Evolutionary conservation across 2,888 invertebrate species (phyloP).

Genomic region (Apamea monoglypha): DNA sequence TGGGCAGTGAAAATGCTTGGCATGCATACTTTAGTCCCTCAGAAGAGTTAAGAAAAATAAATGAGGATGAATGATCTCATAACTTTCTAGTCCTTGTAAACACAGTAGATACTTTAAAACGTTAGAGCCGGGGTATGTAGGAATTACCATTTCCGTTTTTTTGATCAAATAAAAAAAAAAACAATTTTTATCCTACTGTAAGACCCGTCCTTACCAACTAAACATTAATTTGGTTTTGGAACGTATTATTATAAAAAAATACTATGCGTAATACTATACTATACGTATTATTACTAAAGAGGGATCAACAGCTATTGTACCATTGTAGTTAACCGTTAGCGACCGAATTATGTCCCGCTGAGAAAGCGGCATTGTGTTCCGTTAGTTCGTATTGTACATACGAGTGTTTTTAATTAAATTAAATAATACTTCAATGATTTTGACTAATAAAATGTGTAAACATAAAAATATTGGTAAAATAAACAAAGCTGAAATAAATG

Average conservation of each 20-base stretch:
- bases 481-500: not conserved
- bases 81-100: no score
- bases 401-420: conserved; percentile 11
- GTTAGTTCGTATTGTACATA: conserved; percentile 8
- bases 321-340: conserved; percentile 19
- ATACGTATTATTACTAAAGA: conserved; percentile 6
- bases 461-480: not conserved
- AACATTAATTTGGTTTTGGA: not conserved
- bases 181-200: not conserved
- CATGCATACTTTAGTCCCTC: not conserved
- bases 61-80: not conserved
- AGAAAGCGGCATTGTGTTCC: conserved; percentile 9
- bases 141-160: not conserved
- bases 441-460: not conserved
- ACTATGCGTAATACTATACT: not conserved
- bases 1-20: not conserved
- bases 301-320: conserved; percentile 18
- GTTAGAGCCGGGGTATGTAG: no score
- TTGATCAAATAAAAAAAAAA: not conserved
- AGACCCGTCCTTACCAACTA: no score
- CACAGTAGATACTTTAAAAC: not conserved
- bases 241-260: not conserved
- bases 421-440: not conserved
- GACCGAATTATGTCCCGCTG: conserved; percentile 26
- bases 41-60: not conserved